A percentile compares a stretch with the other conserved stretches of the same genome.
Evolutionary conservation across 2,113 vertebrate species (phyloP).

Genomic region (Protobothrops flavoviridis): DNA sequence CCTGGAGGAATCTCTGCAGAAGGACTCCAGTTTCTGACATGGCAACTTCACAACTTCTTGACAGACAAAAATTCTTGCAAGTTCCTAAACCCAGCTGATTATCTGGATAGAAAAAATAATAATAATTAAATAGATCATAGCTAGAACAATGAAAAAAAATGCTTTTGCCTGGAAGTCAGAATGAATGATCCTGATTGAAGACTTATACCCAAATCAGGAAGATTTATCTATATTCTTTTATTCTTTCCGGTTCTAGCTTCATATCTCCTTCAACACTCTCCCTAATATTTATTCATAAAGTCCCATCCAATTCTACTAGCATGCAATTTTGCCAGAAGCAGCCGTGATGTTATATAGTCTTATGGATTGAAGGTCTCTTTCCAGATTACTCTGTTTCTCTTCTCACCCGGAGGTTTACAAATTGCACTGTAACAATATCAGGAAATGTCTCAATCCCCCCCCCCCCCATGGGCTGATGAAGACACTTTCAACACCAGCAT

Average conservation of each 20-base stretch:
- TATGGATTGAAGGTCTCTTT: not conserved
- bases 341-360: not conserved
- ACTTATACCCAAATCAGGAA: not conserved
- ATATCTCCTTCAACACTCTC: not conserved
- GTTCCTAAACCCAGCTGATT: not conserved
- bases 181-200: not conserved
- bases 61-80: not conserved
- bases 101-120: not conserved
- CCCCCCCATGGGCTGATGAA: not conserved
- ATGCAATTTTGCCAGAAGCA: not conserved
- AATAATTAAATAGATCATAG: not conserved
- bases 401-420: not conserved
- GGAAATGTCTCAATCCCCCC: not conserved
- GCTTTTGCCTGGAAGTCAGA: not conserved
- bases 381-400: not conserved
- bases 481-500: slow-evolving; percentile 6
- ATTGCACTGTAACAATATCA: not conserved
- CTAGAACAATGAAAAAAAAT: not conserved
- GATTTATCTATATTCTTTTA: not conserved
- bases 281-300: not conserved
- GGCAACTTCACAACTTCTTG: not conserved
- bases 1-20: slow-evolving; percentile 4
- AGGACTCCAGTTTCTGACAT: not conserved
- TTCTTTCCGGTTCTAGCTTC: not conserved
- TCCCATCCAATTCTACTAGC: not conserved